A percentile compares a stretch with the other conserved stretches of the same genome.
Conservation (phyloP, 2,797 vertebrate species). For the Enteromius fasciolatus region DNA sequence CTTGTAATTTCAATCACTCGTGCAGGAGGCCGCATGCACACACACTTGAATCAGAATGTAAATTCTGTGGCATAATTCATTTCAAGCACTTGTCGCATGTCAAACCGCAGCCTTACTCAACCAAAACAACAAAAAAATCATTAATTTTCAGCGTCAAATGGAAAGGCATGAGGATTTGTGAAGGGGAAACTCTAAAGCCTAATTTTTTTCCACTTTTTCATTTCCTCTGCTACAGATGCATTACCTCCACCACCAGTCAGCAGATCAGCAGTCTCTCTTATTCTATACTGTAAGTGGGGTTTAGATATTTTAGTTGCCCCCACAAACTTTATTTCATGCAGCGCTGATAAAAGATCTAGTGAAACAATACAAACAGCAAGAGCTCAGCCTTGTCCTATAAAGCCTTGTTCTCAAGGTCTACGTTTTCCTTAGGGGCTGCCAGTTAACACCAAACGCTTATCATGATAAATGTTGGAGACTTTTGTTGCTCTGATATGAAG, state of each 20-base stretch:
- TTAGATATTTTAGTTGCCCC: conserved; percentile 12
- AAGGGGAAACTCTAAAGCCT: conserved; percentile 4
- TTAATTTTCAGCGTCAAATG: conserved; percentile 28
- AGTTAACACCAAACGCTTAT: conserved; percentile 31
- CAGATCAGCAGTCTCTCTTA: neutral
- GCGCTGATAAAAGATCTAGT: conserved; percentile 22
- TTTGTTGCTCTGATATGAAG: conserved; percentile 11
- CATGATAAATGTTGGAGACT: conserved; percentile 32
- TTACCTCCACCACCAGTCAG: neutral
- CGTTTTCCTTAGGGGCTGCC: conserved; percentile 42
- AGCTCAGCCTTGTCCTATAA: conserved; percentile 45
- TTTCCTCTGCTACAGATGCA: neutral
- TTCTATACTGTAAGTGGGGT: neutral
- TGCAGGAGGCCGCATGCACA: conserved; percentile 11
- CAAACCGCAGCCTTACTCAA: conserved; percentile 20
- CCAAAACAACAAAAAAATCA: conserved; percentile 7
- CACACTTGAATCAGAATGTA: conserved; percentile 45
- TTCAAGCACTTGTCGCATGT: conserved; percentile 37
- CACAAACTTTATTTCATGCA: neutral
- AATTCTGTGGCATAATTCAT: conserved; percentile 32
- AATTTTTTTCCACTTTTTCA: neutral
- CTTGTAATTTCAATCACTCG: conserved; percentile 36
- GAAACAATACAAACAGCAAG: conserved; percentile 23
- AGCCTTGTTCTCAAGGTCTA: conserved; percentile 34
- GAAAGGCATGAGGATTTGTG: conserved; percentile 26